phyloP scores from a whole-genome alignment of 2,113 vertebrate species.

The Paracanthobrama guichenoti region DNA sequence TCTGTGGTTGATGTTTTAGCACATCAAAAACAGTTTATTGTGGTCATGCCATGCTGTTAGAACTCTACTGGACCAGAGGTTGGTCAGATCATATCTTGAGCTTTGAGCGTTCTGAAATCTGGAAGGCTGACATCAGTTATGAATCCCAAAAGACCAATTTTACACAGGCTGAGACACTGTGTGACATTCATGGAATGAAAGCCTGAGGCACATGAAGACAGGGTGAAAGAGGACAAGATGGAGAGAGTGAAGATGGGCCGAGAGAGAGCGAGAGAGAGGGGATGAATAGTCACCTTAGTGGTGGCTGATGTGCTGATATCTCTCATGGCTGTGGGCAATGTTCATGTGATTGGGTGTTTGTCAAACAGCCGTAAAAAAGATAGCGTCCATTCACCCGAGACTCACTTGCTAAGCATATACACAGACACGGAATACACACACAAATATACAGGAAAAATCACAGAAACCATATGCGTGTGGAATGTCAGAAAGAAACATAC shows the following conservation, averaged over 20 bases:
- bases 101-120: conserved; percentile 25
- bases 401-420: background rate
- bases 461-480: background rate
- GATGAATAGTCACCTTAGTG: conserved; percentile 36
- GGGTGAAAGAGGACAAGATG: conserved; percentile 37
- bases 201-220: conserved; percentile 33
- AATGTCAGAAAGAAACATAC: background rate
- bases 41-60: background rate
- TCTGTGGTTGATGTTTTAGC: background rate
- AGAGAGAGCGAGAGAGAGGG: background rate
- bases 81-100: conserved; percentile 34
- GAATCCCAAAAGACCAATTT: conserved; percentile 40
- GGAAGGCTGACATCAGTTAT: conserved; percentile 36
- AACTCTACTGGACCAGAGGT: conserved; percentile 13
- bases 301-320: conserved; percentile 29
- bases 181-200: conserved; percentile 47
- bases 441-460: background rate
- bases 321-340: conserved; percentile 28
- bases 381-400: conserved; percentile 4
- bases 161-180: conserved; percentile 32
- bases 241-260: conserved; percentile 5
- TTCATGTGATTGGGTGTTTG: conserved; percentile 46
- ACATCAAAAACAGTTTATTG: background rate
- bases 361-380: conserved; percentile 23
- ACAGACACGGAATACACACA: background rate